Conservation (phyloP, 2,113 vertebrate genomes). For the Phalacrocorax pelagicus region DNA sequence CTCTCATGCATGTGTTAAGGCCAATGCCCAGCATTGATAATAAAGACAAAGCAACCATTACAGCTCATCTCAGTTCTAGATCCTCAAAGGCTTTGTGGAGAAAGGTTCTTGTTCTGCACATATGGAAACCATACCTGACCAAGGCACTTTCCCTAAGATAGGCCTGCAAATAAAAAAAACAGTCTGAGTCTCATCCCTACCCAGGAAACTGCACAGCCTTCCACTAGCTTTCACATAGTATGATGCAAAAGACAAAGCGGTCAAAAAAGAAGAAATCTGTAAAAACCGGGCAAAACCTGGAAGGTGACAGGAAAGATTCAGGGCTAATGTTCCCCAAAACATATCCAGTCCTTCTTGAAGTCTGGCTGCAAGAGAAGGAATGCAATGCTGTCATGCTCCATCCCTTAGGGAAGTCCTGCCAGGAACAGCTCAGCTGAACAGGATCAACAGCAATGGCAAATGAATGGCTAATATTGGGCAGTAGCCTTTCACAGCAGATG, state of each 20-base stretch:
- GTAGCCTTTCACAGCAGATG: neutral
- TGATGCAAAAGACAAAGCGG: neutral
- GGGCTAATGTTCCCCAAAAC: neutral
- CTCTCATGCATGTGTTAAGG: neutral
- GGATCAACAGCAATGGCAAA: neutral
- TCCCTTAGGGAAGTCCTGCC: neutral
- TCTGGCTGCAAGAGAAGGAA: neutral
- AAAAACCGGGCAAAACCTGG: neutral
- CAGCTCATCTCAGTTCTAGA: neutral
- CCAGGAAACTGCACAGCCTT: neutral
- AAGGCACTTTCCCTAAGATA: neutral
- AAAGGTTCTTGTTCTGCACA: neutral
- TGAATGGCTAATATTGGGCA: neutral
- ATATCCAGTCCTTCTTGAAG: neutral
- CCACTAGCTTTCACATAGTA: neutral
- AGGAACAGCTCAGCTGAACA: neutral
- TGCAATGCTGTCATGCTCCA: neutral
- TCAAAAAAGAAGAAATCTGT: neutral
- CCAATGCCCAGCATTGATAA: neutral
- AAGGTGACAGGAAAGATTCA: neutral
- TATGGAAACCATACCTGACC: neutral
- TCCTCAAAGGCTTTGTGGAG: neutral
- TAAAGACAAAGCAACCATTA: neutral
- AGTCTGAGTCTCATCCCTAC: neutral
- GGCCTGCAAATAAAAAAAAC: neutral